These are phyloP conservation scores for Etheostoma spectabile DNA, from an alignment of 2,113 vertebrate genomes.

Conservation along the genomic window DNA sequence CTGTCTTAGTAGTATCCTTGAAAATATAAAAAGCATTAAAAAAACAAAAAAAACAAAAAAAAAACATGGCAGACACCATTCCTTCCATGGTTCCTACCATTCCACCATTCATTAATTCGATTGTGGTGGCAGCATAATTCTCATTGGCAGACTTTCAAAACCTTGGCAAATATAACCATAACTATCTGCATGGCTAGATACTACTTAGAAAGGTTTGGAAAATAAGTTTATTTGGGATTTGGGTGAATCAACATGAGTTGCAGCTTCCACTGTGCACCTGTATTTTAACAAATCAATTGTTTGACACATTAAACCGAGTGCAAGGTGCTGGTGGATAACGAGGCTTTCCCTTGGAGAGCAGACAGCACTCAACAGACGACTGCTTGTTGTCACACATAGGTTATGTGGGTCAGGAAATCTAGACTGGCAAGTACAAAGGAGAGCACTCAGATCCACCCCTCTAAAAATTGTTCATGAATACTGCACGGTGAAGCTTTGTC, in stretches of 20 bases:
- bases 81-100: too few species aligned
- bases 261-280: constrained; percentile 35
- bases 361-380: constrained; percentile 62
- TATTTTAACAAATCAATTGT: constrained; percentile 49
- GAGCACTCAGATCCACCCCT: constrained; percentile 77
- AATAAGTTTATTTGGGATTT: constrained; percentile 44
- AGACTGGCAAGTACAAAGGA: constrained; percentile 79
- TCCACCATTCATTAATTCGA: neutral
- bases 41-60: neutral
- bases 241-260: constrained; percentile 29
- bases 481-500: constrained; percentile 82
- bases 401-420: constrained; percentile 74
- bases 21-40: neutral
- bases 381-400: constrained; percentile 75
- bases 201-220: constrained; percentile 1
- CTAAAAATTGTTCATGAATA: constrained; percentile 82
- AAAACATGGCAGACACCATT: neutral
- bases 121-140: constrained; percentile 1
- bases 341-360: constrained; percentile 55
- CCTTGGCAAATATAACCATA: constrained; percentile 22
- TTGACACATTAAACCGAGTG: constrained; percentile 44
- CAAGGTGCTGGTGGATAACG: constrained; percentile 41
- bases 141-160: constrained; percentile 30
- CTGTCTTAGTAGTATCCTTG: neutral
- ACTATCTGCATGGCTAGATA: constrained; percentile 17